Evolutionary conservation across 2,797 vertebrate species (phyloP), one percentile per base, ranked within the genome.

Genomic region (Astyanax mexicanus): DNA sequence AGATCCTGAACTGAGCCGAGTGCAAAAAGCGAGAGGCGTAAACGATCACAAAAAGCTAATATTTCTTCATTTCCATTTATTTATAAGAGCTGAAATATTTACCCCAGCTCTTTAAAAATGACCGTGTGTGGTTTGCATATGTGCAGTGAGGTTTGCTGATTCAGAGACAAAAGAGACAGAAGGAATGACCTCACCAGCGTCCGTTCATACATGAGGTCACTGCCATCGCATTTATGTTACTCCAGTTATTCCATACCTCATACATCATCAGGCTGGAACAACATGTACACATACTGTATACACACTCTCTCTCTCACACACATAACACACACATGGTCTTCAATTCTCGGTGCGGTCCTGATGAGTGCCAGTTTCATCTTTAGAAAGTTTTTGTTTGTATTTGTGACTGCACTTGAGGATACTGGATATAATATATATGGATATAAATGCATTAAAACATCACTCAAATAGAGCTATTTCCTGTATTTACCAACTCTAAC

Each of bases 61-160:
- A 60, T 60, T 60, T 60, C 10, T 60, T 15, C 57, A n/a, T 19
- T n/a, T 57, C 10, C 8, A 4, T 37, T 37, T 60, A 40, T 40
- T 19, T 62, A 25, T 40, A 47, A 62, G 29, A 29, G 27, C 7
- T 15, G 15, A 32, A 45, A 17, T 55, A 66, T 74, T 49, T 74
- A 74, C 55, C 13, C 29, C 19, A 25, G 35, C n/a, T 37, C 49
- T 32, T 65, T 64, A 74, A 54, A 73, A 66, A 60, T 17, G 57
- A 60, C 15, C 57, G 17, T 4, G 57, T 37, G 57, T 3, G 51
- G 61, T 66, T 57, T 35, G 62, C 7, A 8, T 51, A 25, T 3
- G 27, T 11, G 40, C 38, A 5, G n/a, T 29, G n/a, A 35, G n/a
- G 6, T 10, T 35, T 35, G 57, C 57, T 37, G 57, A 37, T 19